Conservation (phyloP, 1,140 invertebrate species). For the Pararge aegeria region DNA sequence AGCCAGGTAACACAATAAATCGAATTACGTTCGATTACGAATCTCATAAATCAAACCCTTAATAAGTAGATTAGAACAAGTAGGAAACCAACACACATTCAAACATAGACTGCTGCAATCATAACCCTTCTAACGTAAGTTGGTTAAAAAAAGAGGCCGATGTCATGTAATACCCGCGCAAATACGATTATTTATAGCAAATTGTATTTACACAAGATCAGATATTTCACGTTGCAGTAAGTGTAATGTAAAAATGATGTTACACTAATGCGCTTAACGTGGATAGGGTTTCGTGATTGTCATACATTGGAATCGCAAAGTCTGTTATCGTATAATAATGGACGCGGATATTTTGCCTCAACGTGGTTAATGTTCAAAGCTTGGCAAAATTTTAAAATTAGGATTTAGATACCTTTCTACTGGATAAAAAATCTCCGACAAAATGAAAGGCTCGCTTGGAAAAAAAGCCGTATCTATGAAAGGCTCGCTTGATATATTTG, state of each 20-base stretch:
- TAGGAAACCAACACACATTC: background rate
- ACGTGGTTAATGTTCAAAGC: background rate
- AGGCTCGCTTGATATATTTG: too few species aligned
- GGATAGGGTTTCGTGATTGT: slow-evolving; percentile 27
- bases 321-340: slow-evolving; percentile 11
- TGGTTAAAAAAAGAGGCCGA: background rate
- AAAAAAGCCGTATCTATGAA: too few species aligned
- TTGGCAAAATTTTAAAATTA: too few species aligned
- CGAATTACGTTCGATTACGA: too few species aligned
- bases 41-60: too few species aligned
- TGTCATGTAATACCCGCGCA: background rate
- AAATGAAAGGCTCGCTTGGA: too few species aligned
- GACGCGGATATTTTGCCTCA: background rate
- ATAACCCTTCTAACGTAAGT: background rate
- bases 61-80: too few species aligned
- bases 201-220: slow-evolving; percentile 16
- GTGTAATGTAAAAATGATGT: slow-evolving; percentile 27
- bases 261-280: slow-evolving; percentile 23
- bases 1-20: too few species aligned
- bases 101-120: background rate
- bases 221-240: slow-evolving; percentile 20
- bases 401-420: too few species aligned
- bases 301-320: slow-evolving; percentile 18
- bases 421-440: too few species aligned
- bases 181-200: slow-evolving; percentile 11